phyloP scores from a whole-genome alignment of 2,888 invertebrate genomes.

The Leptinotarsa tumamoca region DNA sequence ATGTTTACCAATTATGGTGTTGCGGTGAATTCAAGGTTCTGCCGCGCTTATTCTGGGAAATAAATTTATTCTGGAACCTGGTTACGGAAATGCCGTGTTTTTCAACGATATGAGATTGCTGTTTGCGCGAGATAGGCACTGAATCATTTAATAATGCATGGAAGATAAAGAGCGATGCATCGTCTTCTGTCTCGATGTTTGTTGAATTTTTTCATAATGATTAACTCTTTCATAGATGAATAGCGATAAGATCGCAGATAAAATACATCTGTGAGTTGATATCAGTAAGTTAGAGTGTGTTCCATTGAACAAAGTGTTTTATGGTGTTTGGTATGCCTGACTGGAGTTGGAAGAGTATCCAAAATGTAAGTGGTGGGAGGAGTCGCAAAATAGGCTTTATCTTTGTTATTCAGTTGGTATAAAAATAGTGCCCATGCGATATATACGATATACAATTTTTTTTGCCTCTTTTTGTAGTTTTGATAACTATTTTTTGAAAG shows the following conservation, averaged over 20 bases:
- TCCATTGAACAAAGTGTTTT: background rate
- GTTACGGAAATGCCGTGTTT: slow-evolving; percentile 17
- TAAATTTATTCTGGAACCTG: slow-evolving; percentile 3
- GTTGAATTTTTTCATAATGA: background rate
- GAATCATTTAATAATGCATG: background rate
- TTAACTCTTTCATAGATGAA: background rate
- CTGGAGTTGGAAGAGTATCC: slow-evolving; percentile 6
- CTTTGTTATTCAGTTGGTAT: too few relatives aligned
- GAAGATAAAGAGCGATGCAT: slow-evolving; percentile 8
- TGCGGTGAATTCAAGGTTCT: slow-evolving; percentile 19
- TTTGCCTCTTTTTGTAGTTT: too few relatives aligned
- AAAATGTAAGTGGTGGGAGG: background rate
- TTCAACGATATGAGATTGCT: slow-evolving; percentile 10
- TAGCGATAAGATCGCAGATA: slow-evolving; percentile 6
- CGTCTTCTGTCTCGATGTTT: background rate
- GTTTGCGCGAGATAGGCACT: slow-evolving; percentile 8
- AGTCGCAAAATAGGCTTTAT: too few relatives aligned
- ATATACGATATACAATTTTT: too few relatives aligned
- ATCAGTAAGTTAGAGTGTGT: background rate
- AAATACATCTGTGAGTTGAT: background rate
- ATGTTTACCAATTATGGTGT: slow-evolving; percentile 12
- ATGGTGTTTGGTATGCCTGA: background rate
- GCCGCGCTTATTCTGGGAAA: slow-evolving; percentile 13
- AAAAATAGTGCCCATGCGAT: too few relatives aligned
- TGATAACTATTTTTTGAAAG: too few relatives aligned